phyloP scores from a whole-genome alignment of 2,113 vertebrate genomes.

The Rhinoderma darwinii region DNA sequence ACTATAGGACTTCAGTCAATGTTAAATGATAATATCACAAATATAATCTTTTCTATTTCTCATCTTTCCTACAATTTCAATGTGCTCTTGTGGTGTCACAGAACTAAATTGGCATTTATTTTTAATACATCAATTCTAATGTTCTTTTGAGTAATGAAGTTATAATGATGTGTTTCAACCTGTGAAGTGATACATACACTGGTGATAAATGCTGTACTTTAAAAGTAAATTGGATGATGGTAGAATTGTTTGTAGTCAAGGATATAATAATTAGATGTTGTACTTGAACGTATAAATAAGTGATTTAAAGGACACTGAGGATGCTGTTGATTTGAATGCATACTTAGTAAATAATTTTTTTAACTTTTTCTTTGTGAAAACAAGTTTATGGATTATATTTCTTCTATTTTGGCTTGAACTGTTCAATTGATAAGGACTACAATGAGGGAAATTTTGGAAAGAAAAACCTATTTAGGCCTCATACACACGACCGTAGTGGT shows the following conservation, averaged over 20 bases:
- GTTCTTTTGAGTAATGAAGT: slow-evolving; percentile 9
- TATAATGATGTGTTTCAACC: background rate
- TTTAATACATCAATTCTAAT: background rate
- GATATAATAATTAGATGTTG: background rate
- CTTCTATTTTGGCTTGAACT: too few relatives aligned
- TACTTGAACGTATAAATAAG: background rate
- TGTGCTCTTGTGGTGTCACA: background rate
- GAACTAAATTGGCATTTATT: background rate
- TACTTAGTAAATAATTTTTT: too few relatives aligned
- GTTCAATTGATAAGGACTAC: too few relatives aligned
- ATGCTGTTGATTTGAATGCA: background rate
- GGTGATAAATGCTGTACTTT: background rate
- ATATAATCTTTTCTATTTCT: background rate
- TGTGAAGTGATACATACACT: background rate
- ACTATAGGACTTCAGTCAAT: background rate
- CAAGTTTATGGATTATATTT: too few relatives aligned
- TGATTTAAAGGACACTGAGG: background rate
- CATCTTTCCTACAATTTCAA: background rate
- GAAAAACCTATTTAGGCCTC: too few relatives aligned
- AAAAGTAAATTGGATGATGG: background rate
- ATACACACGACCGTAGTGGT: too few relatives aligned
- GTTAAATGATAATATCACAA: background rate
- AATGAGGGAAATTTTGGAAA: too few relatives aligned
- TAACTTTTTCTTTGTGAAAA: too few relatives aligned
- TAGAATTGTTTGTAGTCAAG: background rate